Percentiles rank a stretch among this genome's conserved stretches.
Conservation (phyloP, 2,797 vertebrate species). For the Enteromius radiatus region DNA sequence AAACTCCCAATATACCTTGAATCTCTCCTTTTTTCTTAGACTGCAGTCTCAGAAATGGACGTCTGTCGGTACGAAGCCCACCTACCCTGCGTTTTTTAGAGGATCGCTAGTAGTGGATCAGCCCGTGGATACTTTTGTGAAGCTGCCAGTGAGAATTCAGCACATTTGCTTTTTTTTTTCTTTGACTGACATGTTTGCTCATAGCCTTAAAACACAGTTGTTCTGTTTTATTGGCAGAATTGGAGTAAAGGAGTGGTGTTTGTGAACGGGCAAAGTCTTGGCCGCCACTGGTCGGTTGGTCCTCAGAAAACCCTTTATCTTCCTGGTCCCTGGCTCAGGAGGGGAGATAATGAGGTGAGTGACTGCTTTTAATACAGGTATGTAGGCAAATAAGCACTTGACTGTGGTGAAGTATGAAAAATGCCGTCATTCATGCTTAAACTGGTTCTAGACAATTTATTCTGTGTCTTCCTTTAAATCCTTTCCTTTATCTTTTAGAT, state of each 20-base stretch:
- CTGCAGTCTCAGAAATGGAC: constrained; percentile 76
- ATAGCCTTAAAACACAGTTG: neutral
- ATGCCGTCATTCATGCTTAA: neutral
- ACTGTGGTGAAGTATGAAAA: neutral
- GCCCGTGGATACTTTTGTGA: constrained; percentile 88
- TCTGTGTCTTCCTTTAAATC: neutral
- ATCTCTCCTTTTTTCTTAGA: constrained; percentile 68
- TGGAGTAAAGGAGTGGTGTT: constrained; percentile 91
- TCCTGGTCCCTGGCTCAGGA: constrained; percentile 84
- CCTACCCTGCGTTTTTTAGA: constrained; percentile 84
- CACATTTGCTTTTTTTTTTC: neutral
- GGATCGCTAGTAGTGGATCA: constrained; percentile 76
- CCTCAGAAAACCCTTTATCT: constrained; percentile 90
- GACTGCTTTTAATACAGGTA: neutral
- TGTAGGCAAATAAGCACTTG: neutral
- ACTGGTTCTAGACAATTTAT: neutral
- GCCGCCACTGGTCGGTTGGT: constrained; percentile 90
- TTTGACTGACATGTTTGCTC: neutral
- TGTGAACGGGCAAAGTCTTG: constrained; percentile 88
- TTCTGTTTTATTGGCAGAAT: constrained; percentile 72
- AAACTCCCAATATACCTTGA: neutral
- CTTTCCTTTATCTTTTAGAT: constrained; percentile 74
- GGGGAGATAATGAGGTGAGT: constrained; percentile 86
- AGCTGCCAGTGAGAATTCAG: constrained; percentile 76
- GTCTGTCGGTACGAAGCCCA: constrained; percentile 66